A percentile compares a stretch with the other conserved stretches of the same genome.
phyloP scores from a whole-genome alignment of 2,797 vertebrate species.

The Lagodon rhomboides region DNA sequence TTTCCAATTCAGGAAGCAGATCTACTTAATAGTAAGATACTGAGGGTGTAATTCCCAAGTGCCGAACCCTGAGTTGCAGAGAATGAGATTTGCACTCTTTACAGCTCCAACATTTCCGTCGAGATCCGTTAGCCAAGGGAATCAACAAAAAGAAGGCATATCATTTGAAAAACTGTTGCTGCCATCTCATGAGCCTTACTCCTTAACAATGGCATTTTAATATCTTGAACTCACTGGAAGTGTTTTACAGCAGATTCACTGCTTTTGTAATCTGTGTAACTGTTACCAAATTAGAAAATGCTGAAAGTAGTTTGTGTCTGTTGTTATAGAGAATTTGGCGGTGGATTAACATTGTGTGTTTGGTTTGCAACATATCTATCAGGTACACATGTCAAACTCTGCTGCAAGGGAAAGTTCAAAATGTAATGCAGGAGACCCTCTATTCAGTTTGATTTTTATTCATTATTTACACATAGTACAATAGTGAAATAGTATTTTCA shows the following conservation, averaged over 20 bases:
- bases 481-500: background rate
- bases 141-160: background rate
- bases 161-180: background rate
- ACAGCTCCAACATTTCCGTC: background rate
- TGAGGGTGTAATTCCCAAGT: background rate
- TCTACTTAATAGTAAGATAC: background rate
- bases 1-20: slow-evolving; percentile 11
- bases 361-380: background rate
- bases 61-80: background rate
- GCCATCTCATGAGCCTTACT: background rate
- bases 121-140: background rate
- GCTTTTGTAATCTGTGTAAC: background rate
- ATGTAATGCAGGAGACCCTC: background rate
- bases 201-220: background rate
- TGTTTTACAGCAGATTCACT: background rate
- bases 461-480: background rate
- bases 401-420: background rate
- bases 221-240: background rate
- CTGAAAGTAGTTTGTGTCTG: no score
- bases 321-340: background rate
- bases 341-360: background rate
- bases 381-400: background rate
- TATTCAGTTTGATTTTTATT: background rate
- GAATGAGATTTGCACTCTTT: background rate
- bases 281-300: background rate